Percentiles rank a stretch among this genome's conserved stretches.
Evolutionary conservation across 1,140 invertebrate species (phyloP).

Genomic region (Tenebrio molitor): DNA sequence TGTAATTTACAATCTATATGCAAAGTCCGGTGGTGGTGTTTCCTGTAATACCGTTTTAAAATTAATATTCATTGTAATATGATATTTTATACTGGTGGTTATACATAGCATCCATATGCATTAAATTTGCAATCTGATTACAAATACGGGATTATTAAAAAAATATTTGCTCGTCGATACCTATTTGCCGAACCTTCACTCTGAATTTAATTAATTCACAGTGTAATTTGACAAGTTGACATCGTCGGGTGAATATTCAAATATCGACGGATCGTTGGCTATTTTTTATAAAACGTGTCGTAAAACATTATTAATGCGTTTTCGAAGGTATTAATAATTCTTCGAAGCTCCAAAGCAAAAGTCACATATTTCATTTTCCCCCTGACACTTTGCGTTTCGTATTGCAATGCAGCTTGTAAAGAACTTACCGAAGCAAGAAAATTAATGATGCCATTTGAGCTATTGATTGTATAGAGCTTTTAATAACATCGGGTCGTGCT

Average conservation of each 20-base stretch:
- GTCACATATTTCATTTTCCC: conserved; percentile 53
- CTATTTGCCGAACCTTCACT: conserved; percentile 2
- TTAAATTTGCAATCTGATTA: conserved; percentile 30
- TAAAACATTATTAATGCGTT: conserved; percentile 35
- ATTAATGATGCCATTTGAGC: conserved; percentile 60
- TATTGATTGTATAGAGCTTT: conserved; percentile 59
- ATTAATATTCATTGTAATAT: conserved; percentile 37
- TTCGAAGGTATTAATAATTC: conserved; percentile 38
- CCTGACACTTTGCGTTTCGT: conserved; percentile 51
- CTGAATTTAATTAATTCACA: conserved; percentile 25
- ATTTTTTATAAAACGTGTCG: conserved; percentile 7
- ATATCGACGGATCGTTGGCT: background rate
- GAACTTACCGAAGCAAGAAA: conserved; percentile 56
- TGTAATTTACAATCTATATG: conserved; percentile 40
- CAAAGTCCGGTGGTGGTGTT: conserved; percentile 21
- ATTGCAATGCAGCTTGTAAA: conserved; percentile 51
- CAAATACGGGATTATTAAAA: conserved; percentile 26
- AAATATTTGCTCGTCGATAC: conserved; percentile 4
- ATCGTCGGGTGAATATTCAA: conserved; percentile 3
- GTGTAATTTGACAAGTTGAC: conserved; percentile 24
- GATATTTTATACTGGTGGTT: conserved; percentile 25
- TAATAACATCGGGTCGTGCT: conserved; percentile 59
- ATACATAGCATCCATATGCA: conserved; percentile 33
- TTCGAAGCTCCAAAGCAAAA: conserved; percentile 48
- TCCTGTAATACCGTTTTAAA: conserved; percentile 30